These are phyloP conservation scores for Psittacula derbiana DNA, from an alignment of 2,797 vertebrate genomes.

Conservation along the genomic window DNA sequence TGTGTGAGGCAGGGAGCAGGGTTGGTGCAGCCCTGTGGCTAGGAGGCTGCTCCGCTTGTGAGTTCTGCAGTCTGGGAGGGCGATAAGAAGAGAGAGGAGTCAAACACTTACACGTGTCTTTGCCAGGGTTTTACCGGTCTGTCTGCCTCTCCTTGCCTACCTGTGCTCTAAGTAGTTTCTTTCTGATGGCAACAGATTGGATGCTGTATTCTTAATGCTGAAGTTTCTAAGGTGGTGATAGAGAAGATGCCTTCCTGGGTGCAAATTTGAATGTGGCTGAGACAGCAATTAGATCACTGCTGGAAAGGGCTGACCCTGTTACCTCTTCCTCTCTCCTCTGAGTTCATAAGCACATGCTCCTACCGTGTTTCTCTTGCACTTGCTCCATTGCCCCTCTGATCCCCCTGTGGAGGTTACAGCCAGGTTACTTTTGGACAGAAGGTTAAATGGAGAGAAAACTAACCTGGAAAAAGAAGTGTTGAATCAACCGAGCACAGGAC, in stretches of 20 bases:
- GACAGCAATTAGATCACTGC: fast-evolving
- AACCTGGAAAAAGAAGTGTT: background rate
- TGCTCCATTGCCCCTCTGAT: background rate
- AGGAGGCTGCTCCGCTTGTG: background rate
- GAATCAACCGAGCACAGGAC: background rate
- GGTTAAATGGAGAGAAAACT: background rate
- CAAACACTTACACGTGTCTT: fast-evolving
- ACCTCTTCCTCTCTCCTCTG: background rate
- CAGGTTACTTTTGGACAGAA: background rate
- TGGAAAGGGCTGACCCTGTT: background rate
- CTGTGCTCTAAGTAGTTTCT: background rate
- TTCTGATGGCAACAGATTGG: background rate
- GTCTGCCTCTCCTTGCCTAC: background rate
- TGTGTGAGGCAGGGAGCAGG: background rate
- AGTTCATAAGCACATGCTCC: fast-evolving
- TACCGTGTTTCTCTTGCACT: background rate
- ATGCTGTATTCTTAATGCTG: fast-evolving
- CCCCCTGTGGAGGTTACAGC: background rate
- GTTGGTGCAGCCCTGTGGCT: background rate
- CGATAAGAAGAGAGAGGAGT: background rate
- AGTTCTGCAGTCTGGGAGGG: background rate
- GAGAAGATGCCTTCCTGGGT: background rate
- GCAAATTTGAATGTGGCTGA: background rate
- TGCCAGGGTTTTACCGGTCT: background rate
- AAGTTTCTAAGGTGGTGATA: background rate